A percentile compares a stretch with the other conserved stretches of the same genome.
Conservation (phyloP, 2,888 invertebrate species). For the Habrosyne pyritoides region DNA sequence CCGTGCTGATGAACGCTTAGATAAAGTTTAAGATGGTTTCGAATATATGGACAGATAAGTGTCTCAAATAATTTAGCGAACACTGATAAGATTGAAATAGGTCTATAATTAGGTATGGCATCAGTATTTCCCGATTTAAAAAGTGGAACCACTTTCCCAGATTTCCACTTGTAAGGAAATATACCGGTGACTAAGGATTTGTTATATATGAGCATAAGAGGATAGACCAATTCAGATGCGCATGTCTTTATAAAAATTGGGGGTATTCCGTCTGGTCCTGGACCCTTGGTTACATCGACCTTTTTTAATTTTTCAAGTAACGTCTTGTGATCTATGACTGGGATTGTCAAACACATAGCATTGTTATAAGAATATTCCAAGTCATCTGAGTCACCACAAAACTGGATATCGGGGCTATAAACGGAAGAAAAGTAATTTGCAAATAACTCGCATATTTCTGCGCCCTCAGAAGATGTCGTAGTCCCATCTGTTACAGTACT, state of each 20-base stretch:
- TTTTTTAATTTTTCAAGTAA: not conserved
- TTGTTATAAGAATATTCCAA: not conserved
- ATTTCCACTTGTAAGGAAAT: constrained; percentile 13
- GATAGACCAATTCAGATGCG: constrained; percentile 4
- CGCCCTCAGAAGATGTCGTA: not conserved
- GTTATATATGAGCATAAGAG: constrained; percentile 13
- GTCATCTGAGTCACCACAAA: not conserved
- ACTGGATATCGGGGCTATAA: not conserved
- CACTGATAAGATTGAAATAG: too few relatives aligned
- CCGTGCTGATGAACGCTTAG: constrained; percentile 11
- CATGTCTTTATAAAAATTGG: constrained; percentile 10
- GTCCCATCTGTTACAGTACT: constrained; percentile 2
- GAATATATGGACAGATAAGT: too few relatives aligned
- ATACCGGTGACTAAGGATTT: constrained; percentile 9
- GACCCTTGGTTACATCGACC: not conserved
- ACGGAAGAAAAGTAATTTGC: constrained; percentile 5
- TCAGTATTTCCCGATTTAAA: constrained; percentile 8
- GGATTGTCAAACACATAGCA: not conserved
- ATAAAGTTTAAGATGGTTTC: too few relatives aligned
- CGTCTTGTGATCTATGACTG: not conserved
- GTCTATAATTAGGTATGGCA: constrained; percentile 8
- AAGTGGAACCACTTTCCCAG: constrained; percentile 13
- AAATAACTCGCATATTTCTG: constrained; percentile 7
- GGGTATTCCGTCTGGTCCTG: constrained; percentile 11
- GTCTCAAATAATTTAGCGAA: too few relatives aligned